These are phyloP conservation scores for Periparus ater DNA, from an alignment of 2,797 vertebrate species.

Conservation along the genomic window DNA sequence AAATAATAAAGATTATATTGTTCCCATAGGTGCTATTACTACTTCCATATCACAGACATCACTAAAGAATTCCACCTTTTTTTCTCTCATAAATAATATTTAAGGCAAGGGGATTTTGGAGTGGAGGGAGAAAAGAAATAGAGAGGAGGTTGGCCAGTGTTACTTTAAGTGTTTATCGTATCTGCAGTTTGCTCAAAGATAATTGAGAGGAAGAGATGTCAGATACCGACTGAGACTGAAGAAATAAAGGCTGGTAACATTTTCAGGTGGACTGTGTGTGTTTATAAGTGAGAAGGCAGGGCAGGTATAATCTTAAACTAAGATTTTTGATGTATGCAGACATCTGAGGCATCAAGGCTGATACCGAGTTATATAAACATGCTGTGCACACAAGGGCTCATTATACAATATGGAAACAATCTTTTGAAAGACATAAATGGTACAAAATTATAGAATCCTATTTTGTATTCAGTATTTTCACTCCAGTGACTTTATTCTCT, in stretches of 20 bases:
- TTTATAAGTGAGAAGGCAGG: not conserved
- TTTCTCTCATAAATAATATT: not conserved
- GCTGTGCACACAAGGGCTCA: not conserved
- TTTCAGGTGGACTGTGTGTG: not conserved
- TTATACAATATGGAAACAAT: not conserved
- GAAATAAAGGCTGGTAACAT: not conserved
- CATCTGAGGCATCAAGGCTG: not conserved
- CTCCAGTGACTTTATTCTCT: not conserved
- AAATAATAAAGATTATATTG: slow-evolving; percentile 2
- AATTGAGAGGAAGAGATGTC: not conserved
- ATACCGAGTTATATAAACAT: not conserved
- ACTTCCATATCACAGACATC: not conserved
- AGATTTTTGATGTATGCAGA: not conserved
- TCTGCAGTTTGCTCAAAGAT: not conserved
- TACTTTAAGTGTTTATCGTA: not conserved
- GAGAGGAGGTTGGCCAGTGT: not conserved
- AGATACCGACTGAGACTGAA: not conserved
- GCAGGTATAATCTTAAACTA: not conserved
- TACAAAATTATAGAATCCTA: not conserved
- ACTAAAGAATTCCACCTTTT: not conserved
- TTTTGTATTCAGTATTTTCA: not conserved
- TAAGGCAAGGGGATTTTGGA: not conserved
- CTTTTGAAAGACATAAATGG: not conserved
- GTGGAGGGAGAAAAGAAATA: not conserved
- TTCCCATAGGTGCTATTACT: not conserved